Conservation (phyloP, 2,888 invertebrate species). For the Notocelia uddmanniana region DNA sequence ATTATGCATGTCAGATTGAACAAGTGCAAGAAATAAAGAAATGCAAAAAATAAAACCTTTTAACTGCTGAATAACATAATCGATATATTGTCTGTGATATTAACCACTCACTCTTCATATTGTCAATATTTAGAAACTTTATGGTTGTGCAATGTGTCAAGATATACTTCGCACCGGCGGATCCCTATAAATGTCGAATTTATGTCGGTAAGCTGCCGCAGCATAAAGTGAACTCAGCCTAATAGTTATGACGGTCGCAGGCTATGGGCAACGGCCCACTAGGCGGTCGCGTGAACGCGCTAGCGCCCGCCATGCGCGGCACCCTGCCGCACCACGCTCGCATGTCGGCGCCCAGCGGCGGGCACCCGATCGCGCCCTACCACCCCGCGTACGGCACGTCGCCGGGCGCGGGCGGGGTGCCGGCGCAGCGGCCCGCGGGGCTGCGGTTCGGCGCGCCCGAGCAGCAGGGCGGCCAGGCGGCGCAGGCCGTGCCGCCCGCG, state of each 20-base stretch:
- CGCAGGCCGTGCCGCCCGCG: constrained; percentile 91
- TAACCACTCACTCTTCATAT: no score
- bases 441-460: constrained; percentile 83
- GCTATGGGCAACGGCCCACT: constrained; percentile 93
- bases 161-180: no score
- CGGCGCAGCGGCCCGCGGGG: constrained; percentile 71
- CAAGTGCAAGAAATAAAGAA: no score
- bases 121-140: no score
- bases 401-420: constrained; percentile 73
- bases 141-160: no score
- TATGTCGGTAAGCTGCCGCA: no score
- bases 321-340: constrained; percentile 87
- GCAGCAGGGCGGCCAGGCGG: constrained; percentile 88
- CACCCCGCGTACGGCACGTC: constrained; percentile 86
- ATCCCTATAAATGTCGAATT: no score
- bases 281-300: constrained; percentile 84
- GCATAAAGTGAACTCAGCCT: background rate
- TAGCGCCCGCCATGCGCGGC: constrained; percentile 85
- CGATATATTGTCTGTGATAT: no score
- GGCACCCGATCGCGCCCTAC: constrained; percentile 85
- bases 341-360: constrained; percentile 78
- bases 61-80: no score
- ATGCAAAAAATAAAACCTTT: no score
- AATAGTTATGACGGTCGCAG: constrained; percentile 57
- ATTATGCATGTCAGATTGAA: no score